A percentile compares a stretch with the other conserved stretches of the same genome.
Conservation (phyloP, 1,140 invertebrate genomes). For the Cherax destructor region DNA sequence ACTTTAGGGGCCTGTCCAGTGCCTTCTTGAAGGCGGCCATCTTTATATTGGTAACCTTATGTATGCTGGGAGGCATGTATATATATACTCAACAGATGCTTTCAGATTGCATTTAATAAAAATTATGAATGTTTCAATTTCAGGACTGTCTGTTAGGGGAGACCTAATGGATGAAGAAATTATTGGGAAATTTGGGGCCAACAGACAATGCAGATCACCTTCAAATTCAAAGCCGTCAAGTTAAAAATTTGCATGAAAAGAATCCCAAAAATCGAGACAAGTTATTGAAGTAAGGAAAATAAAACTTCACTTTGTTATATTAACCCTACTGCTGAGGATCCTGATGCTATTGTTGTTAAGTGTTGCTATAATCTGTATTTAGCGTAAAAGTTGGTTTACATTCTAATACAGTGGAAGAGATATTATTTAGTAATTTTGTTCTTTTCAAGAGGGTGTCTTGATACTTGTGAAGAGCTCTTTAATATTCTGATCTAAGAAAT, state of each 20-base stretch:
- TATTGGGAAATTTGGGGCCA: slow-evolving; percentile 45
- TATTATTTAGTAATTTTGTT: too few species aligned
- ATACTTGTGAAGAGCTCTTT: too few species aligned
- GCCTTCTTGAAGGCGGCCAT: too few species aligned
- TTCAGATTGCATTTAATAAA: too few species aligned
- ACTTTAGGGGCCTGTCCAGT: too few species aligned
- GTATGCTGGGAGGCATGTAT: too few species aligned
- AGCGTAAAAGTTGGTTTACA: too few species aligned
- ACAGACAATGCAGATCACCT: slow-evolving; percentile 50
- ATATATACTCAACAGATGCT: too few species aligned
- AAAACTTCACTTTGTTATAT: slow-evolving; percentile 18
- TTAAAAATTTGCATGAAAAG: slow-evolving; percentile 23
- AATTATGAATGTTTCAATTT: not conserved
- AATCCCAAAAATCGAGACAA: slow-evolving; percentile 43
- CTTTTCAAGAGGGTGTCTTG: too few species aligned
- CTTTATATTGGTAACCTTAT: too few species aligned
- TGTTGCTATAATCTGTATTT: not conserved
- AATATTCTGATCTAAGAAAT: too few species aligned
- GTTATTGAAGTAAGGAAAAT: slow-evolving; percentile 56
- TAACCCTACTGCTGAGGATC: slow-evolving; percentile 40
- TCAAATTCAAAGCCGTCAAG: slow-evolving; percentile 45
- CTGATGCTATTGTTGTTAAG: slow-evolving; percentile 57
- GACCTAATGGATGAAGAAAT: slow-evolving; percentile 51
- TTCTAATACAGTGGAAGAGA: too few species aligned
- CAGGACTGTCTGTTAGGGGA: slow-evolving; percentile 34